Evolutionary conservation across 2,113 vertebrate genomes (phyloP).

Genomic region (Menura novaehollandiae): DNA sequence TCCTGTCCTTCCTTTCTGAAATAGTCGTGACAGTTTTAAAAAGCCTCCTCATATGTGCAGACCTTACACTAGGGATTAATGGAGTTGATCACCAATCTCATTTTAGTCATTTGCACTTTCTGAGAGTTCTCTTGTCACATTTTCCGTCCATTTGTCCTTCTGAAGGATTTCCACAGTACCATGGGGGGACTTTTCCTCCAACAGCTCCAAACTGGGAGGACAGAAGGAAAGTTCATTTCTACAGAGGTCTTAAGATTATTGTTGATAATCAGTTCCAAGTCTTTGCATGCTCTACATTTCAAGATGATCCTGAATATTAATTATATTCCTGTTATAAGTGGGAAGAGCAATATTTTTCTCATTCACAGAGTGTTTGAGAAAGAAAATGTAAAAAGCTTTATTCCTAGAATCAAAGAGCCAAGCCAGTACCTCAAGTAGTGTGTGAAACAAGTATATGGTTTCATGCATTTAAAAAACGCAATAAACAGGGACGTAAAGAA

Average conservation of each 20-base stretch:
- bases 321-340: not conserved
- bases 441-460: not conserved
- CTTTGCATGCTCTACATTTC: not conserved
- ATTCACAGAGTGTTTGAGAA: not conserved
- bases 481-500: not conserved
- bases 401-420: not conserved
- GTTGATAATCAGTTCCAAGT: not conserved
- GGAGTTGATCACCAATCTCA: not conserved
- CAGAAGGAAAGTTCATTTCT: not conserved
- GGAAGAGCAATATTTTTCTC: not conserved
- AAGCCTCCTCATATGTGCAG: not conserved
- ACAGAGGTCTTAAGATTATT: not conserved
- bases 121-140: not conserved
- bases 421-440: not conserved
- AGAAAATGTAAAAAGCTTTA: not conserved
- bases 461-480: not conserved
- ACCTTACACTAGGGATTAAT: not conserved
- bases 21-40: not conserved
- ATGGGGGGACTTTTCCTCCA: not conserved
- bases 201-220: not conserved
- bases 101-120: not conserved
- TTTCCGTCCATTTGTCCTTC: not conserved
- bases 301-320: not conserved
- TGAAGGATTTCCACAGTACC: not conserved
- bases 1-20: not conserved